Evolutionary conservation across 1,140 invertebrate species (phyloP).

Genomic region (Coenobita brevimanus): DNA sequence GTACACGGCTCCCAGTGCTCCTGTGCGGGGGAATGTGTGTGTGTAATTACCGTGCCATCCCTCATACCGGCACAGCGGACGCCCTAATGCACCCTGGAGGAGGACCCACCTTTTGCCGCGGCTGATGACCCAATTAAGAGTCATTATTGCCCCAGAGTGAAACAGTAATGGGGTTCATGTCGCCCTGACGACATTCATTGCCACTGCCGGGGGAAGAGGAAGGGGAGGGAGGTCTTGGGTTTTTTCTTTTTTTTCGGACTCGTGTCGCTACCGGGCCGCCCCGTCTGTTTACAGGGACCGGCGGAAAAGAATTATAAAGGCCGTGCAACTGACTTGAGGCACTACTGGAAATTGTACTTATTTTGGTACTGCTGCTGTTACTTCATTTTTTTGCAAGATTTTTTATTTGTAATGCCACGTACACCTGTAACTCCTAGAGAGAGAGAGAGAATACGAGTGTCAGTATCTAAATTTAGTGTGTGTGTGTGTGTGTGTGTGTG

Average conservation of each 20-base stretch:
- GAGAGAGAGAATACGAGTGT: too few species aligned
- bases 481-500: conserved; percentile 17
- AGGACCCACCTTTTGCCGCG: neutral
- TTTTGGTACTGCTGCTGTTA: too few species aligned
- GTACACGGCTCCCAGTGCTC: neutral
- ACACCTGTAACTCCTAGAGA: too few species aligned
- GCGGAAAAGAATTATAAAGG: too few species aligned
- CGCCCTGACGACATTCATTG: conserved; percentile 16
- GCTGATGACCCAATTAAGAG: conserved; percentile 23
- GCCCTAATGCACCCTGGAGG: neutral
- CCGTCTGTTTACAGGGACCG: too few species aligned
- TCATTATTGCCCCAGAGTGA: conserved; percentile 27
- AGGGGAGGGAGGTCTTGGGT: too few species aligned
- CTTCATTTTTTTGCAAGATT: neutral
- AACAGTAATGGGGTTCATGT: conserved; percentile 31
- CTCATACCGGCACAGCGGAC: neutral
- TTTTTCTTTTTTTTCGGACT: neutral
- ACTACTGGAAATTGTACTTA: too few species aligned
- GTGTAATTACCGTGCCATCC: neutral
- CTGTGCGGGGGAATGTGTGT: neutral
- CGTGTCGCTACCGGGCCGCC: neutral
- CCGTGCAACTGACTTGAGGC: too few species aligned
- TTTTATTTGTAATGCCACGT: neutral
- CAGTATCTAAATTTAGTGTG: too few species aligned
- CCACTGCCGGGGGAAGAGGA: neutral